Evolutionary conservation across 1,140 invertebrate species (phyloP).

Genomic region (Rhizoglyphus robini): DNA sequence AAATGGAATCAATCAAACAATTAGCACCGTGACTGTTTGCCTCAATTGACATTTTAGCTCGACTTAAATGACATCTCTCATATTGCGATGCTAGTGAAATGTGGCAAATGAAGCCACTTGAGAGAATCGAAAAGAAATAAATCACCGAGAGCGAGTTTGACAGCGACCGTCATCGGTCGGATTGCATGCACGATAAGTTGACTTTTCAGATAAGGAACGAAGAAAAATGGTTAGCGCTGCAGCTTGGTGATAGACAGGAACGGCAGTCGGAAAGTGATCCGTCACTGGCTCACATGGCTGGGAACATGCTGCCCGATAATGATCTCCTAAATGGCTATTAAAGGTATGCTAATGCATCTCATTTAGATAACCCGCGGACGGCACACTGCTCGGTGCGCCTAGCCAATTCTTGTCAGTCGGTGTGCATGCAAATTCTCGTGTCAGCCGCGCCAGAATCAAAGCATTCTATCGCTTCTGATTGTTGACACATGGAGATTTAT

Average conservation of each 20-base stretch:
- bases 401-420: no score
- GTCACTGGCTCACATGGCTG: background rate
- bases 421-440: no score
- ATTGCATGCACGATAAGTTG: background rate
- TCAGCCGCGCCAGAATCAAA: no score
- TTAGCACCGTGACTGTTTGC: background rate
- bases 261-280: background rate
- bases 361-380: no score
- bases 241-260: background rate
- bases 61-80: no score
- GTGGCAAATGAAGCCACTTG: background rate
- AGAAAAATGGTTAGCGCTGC: conserved; percentile 1
- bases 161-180: background rate
- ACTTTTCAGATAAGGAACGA: background rate
- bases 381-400: no score
- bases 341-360: background rate
- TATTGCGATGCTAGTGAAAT: background rate
- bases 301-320: background rate
- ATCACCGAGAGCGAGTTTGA: background rate
- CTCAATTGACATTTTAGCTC: no score
- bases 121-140: background rate
- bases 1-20: background rate
- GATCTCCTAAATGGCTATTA: conserved; percentile 13
- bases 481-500: background rate
- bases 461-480: background rate